Percentiles rank a stretch among this genome's conserved stretches.
These are phyloP conservation scores for Macroglossus sobrinus DNA, from an alignment of 2,113 vertebrate genomes.

Conservation along the genomic window DNA sequence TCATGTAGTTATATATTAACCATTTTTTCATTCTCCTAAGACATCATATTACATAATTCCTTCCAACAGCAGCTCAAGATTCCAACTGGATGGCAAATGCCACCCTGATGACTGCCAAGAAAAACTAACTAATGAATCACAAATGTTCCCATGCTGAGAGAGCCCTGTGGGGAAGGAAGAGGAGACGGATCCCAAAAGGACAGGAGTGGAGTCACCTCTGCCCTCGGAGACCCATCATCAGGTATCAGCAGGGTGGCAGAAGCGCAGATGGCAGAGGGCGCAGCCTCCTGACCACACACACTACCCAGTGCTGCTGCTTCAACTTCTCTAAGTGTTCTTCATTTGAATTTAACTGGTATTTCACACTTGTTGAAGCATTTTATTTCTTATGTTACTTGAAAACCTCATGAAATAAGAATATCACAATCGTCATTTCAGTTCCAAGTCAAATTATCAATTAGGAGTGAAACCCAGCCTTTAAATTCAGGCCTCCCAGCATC, in stretches of 20 bases:
- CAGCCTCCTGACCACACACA: not conserved
- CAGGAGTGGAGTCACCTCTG: conserved; percentile 24
- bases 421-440: not conserved
- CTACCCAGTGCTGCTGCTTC: not conserved
- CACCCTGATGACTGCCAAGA: conserved; percentile 66
- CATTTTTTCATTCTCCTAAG: conserved; percentile 40
- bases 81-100: conserved; percentile 73
- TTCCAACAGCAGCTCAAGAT: conserved; percentile 59
- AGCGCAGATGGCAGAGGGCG: not conserved
- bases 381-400: not conserved
- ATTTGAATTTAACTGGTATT: not conserved
- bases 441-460: not conserved
- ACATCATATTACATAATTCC: conserved; percentile 69
- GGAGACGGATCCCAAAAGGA: conserved; percentile 5
- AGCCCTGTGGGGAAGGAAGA: conserved; percentile 53
- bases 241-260: not conserved
- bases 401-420: not conserved
- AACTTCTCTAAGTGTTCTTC: not conserved
- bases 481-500: not conserved
- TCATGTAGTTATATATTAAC: not conserved
- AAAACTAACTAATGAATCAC: conserved; percentile 73
- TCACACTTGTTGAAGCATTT: not conserved
- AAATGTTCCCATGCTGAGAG: conserved; percentile 59
- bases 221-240: not conserved
- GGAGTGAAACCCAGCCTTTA: not conserved